A percentile compares a stretch with the other conserved stretches of the same genome.
These are phyloP conservation scores for Formica exsecta DNA, from an alignment of 1,140 invertebrate species.

Conservation along the genomic window DNA sequence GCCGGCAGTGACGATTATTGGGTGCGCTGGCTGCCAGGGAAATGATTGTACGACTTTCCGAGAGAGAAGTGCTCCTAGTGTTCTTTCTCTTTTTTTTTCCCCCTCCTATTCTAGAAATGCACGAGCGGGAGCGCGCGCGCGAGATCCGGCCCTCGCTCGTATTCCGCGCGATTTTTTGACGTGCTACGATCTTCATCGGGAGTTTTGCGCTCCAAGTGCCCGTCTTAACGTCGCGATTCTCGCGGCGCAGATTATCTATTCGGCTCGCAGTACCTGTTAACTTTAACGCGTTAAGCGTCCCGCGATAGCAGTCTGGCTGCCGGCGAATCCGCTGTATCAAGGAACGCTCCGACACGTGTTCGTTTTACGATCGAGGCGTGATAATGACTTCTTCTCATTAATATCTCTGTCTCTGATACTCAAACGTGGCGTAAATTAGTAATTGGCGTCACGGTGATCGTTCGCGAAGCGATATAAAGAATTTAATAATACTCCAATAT, in stretches of 20 bases:
- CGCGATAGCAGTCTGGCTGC: conserved; percentile 16
- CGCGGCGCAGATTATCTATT: conserved; percentile 49
- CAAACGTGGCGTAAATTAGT: neutral
- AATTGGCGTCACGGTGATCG: too few species aligned
- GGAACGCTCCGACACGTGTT: conserved; percentile 6
- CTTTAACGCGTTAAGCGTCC: conserved; percentile 30
- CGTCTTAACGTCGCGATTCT: conserved; percentile 41
- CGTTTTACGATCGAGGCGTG: neutral
- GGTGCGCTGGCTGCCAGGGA: conserved; percentile 1
- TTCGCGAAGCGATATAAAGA: neutral
- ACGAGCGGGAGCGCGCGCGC: neutral
- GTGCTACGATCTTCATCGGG: conserved; percentile 36
- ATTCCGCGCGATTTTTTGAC: conserved; percentile 28
- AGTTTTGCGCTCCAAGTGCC: conserved; percentile 29
- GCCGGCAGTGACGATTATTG: conserved; percentile 65
- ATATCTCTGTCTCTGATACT: neutral
- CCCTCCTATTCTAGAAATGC: neutral
- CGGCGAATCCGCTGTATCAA: neutral
- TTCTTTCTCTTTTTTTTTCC: neutral
- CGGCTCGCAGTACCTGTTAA: conserved; percentile 48
- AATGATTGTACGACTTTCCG: conserved; percentile 30
- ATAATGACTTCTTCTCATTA: conserved; percentile 4
- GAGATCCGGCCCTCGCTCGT: neutral
- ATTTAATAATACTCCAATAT: too few species aligned
- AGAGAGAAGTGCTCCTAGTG: neutral